Conservation (phyloP, 2,888 invertebrate species). For the Pollenia labialis region DNA sequence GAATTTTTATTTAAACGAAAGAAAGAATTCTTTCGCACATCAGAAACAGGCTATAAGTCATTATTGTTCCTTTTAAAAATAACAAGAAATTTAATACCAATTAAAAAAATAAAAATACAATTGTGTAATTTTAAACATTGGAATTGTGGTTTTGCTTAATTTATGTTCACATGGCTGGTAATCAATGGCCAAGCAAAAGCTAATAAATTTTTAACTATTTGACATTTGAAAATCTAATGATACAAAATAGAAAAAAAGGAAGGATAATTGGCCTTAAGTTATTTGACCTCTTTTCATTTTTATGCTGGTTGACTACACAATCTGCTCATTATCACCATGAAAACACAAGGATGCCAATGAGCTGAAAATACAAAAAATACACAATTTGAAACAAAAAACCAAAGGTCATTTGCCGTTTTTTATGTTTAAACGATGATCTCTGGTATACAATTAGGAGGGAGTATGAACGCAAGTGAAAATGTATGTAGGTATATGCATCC, state of each 20-base stretch:
- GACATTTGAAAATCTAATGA: constrained; percentile 67
- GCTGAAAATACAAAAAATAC: neutral
- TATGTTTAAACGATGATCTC: constrained; percentile 2
- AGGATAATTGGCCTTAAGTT: constrained; percentile 66
- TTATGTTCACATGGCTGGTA: constrained; percentile 59
- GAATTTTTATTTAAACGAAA: too few relatives aligned
- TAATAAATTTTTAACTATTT: constrained; percentile 63
- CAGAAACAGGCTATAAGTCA: too few relatives aligned
- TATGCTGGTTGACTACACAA: constrained; percentile 23
- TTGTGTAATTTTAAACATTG: neutral
- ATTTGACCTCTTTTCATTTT: constrained; percentile 59
- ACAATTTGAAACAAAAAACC: constrained; percentile 37
- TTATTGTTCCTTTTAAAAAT: too few relatives aligned
- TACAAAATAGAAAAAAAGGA: constrained; percentile 42
- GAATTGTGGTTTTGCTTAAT: constrained; percentile 63
- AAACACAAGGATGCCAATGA: neutral
- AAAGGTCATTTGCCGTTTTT: constrained; percentile 46
- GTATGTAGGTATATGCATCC: constrained; percentile 17
- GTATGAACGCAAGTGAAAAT: neutral
- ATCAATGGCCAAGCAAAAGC: constrained; percentile 51
- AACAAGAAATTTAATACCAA: neutral
- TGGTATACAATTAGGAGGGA: neutral
- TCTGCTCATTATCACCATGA: constrained; percentile 28
- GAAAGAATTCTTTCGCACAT: too few relatives aligned
- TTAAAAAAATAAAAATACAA: neutral